Base-by-base conservation (phyloP, 2,113 vertebrate species). In the Hiodon alosoides region DNA sequence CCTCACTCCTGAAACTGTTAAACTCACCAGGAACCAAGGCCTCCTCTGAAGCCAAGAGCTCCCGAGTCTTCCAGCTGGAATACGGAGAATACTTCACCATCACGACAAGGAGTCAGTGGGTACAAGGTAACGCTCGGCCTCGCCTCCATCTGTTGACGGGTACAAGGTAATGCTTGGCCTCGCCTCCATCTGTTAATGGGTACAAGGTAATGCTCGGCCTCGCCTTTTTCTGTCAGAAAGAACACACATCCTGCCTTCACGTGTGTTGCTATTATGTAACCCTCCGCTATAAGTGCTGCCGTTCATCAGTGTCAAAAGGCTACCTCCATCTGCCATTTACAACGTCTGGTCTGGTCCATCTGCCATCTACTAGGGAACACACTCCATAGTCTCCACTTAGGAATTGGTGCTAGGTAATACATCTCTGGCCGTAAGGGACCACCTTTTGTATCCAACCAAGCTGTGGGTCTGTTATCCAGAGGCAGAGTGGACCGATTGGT, bases 401-500 rank as follows among this genome's bases (percentile, higher is more conserved):
- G 31, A 31, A 31, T 31, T 31, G 31, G 31, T 31, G 31, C 31
- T 31, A 31, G 31, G 31, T 31, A 31, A 31, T 54, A 69, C 13
- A 7, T n/a, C 51, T 54, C 3, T 14, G 7, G 14, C 8, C 17
- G 51, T 16, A 17, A 7, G 52, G 14, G 48, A 51, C 53, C 67
- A 69, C 31, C 31, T 31, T 67, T 16, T 68, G 55, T 75, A 51
- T 73, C 10, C 46, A 14, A 46, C 47, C 68, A 71, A 47, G 59
- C 62, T 80, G 14, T 77, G 47, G 79, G 52, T 79, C 74, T 78
- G 11, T 67, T 7, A 9, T 78, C 8, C 86, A 99, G 97, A 98
- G 81, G 90, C 92, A 17, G 93, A 96, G 81, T 99, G 97, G 97
- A 95, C 95, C 0, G 92, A 94, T 7, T 99, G 96, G 96, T 95